Conservation (phyloP, 2,113 vertebrate genomes). For the Origma solitaria region DNA sequence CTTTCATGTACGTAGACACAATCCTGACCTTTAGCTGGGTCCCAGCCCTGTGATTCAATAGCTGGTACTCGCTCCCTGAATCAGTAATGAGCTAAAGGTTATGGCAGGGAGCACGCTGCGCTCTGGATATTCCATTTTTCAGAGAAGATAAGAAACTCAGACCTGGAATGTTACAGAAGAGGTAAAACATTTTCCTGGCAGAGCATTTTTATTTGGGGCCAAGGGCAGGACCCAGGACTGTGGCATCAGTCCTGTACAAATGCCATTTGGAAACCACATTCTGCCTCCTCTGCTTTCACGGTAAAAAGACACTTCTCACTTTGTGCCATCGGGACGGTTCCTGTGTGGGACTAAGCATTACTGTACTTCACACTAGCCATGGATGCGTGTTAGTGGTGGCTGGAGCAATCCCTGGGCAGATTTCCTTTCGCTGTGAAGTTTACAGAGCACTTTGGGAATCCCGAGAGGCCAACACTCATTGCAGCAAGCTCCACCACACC, state of each 20-base stretch:
- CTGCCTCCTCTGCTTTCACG: background rate
- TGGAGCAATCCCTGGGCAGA: background rate
- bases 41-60: background rate
- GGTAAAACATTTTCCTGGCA: background rate
- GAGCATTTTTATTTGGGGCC: background rate
- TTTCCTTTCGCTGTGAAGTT: background rate
- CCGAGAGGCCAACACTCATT: background rate
- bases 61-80: background rate
- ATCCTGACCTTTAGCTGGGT: background rate
- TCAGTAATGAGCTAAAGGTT: background rate
- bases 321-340: accelerated
- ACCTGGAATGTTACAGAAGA: background rate
- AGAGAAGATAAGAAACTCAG: background rate
- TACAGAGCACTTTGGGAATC: background rate
- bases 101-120: background rate
- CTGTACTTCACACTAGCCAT: background rate
- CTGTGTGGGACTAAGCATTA: background rate
- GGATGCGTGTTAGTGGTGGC: background rate
- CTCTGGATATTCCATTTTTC: background rate
- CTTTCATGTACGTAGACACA: background rate
- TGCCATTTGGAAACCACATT: accelerated
- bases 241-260: background rate
- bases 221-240: background rate
- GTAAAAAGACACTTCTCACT: background rate
- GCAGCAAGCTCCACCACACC: background rate